Base-by-base conservation (phyloP, 2,113 vertebrate genomes). In the Paratilapia polleni region DNA sequence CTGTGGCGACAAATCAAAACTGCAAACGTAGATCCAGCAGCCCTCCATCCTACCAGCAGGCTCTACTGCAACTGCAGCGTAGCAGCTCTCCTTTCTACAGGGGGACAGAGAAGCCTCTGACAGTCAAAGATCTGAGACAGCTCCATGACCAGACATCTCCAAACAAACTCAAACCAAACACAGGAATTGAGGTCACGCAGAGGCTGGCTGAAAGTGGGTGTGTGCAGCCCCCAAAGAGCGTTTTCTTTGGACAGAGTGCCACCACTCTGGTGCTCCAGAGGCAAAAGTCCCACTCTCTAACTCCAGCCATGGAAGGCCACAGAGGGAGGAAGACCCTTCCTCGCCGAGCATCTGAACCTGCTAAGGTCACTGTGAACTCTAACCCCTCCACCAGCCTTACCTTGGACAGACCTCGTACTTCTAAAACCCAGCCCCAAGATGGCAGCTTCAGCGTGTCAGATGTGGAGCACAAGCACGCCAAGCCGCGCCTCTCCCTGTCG, bases 191-290 rank as follows among this genome's bases (percentile, higher is more conserved):
- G 49, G 56, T 73, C 66, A 8, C 77, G 4, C 82, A 77, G 20
- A 77, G 43, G 49, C 59, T 5, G 58, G 11, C 31, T 4, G 87
- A 74, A 49, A 70, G 47, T 2, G 89, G 91, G 8, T 47, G 31
- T 0, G 41, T 47, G 15, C 87, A 84, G 78, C 93, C 94, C 15
- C 95, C 95, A 3, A 90, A 90, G 84, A 93, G 93, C 7, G 89
- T 96, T 75, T 96, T 96, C 88, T 96, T 87, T 4, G 95, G 94
- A 88, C 95, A 96, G 68, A 94, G 83, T 8, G 26, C 85, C 61
- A 89, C 93, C 54, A 91, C 88, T n/a, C 84, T 95, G 77, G 85
- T 91, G 22, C 83, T 94, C 15, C 89, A 92, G 64, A 92, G 88
- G 57, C 82, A 92, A 59, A 94, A 89, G 22, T 93, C 94, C 5